Evolutionary conservation across 2,888 invertebrate species (phyloP), one percentile per base, ranked within the genome.

Genomic region (Teinopalpus imperialis): DNA sequence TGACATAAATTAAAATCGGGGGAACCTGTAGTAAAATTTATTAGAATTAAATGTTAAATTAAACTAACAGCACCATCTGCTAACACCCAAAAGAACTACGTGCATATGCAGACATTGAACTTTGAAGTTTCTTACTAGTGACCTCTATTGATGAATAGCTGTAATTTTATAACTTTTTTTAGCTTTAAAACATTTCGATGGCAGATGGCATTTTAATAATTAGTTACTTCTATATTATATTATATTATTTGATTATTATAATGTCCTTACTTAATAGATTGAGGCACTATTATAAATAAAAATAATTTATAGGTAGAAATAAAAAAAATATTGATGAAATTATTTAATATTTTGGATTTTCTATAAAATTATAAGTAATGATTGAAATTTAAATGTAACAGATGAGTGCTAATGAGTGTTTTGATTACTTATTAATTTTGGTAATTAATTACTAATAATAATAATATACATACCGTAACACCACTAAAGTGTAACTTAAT

Each of bases 101-200:
- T 68, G 57, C 61, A 63, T 52, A 66, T 64, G 60, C 66, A 59
- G 57, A 64, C 59, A 61, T 57, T 58, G 34, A 55, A 74, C 66
- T 60, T 72, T 72, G 54, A 59, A 69, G 53, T 61, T 48, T 43
- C 44, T 36, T 49, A 52, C 59, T 57, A 52, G 72, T 78, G 87
- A 80, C 87, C 81, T 81, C 87, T 86, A 57, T 59, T 59, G 80
- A 54, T 57, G 69, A 82, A 77, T 80, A 75, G 86, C 56, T 18
- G 52, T 61, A 73, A 64, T 65, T 64, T 54, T 12, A 37, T 2
- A 6, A 10, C 12, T 31, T 31, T 47, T 52, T 53, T 57, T 63
- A 59, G 45, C 49, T 37, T 20, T 36, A 39, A 42, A 36, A 21
- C 69, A 68, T 59, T 56, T 61, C 45, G 52, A 56, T 74, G 60